Evolutionary conservation across 2,797 vertebrate genomes (phyloP).

Genomic region (Lycodopsis pacificus): DNA sequence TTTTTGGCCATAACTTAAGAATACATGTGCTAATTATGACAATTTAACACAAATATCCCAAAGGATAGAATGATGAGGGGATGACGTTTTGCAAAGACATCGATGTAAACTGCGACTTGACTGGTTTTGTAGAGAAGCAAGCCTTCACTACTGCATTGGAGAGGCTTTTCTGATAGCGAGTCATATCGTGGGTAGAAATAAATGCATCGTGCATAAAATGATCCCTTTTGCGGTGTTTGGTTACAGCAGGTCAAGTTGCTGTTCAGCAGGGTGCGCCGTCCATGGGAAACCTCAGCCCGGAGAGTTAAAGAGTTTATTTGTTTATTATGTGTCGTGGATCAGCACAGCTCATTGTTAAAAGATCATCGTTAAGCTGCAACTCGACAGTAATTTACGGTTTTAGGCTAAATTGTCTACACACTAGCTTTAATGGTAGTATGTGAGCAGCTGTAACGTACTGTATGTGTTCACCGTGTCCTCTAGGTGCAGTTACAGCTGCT

Average conservation of each 20-base stretch:
- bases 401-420: accelerated
- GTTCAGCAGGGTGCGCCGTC: background rate
- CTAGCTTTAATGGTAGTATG: background rate
- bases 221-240: slow-evolving; percentile 7
- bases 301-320: background rate
- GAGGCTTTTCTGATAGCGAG: slow-evolving; percentile 3
- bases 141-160: slow-evolving; percentile 16
- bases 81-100: background rate
- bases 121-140: slow-evolving; percentile 12
- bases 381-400: background rate
- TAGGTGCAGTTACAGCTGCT: slow-evolving; percentile 97
- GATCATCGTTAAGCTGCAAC: background rate
- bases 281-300: background rate
- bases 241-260: background rate
- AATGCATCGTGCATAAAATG: slow-evolving; percentile 5
- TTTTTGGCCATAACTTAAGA: background rate
- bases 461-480: slow-evolving; percentile 13
- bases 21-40: background rate
- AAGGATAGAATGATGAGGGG: background rate
- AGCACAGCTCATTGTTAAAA: background rate
- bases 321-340: background rate
- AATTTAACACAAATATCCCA: background rate
- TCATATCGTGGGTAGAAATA: slow-evolving; percentile 5
- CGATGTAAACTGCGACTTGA: background rate
- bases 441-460: slow-evolving; percentile 16